A percentile compares a stretch with the other conserved stretches of the same genome.
Evolutionary conservation across 2,888 invertebrate species (phyloP).

Genomic region (Nipponacmea schrenckii): DNA sequence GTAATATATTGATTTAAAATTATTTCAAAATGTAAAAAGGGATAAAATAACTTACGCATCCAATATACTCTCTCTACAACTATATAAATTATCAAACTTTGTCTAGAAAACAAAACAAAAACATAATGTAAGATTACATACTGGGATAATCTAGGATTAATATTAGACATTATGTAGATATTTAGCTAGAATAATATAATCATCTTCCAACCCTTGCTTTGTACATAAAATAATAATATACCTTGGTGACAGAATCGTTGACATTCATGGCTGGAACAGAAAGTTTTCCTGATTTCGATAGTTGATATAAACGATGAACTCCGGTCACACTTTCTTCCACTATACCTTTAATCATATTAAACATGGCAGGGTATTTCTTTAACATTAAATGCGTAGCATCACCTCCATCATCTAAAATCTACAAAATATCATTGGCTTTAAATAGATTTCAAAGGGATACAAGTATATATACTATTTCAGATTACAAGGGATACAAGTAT

Average conservation of each 20-base stretch:
- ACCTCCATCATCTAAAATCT: slow-evolving; percentile 95
- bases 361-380: slow-evolving; percentile 92
- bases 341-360: slow-evolving; percentile 91
- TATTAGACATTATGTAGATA: neutral
- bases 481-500: too few species aligned
- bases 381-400: slow-evolving; percentile 96
- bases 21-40: too few species aligned
- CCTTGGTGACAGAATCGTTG: slow-evolving; percentile 95
- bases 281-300: slow-evolving; percentile 92
- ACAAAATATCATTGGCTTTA: slow-evolving; percentile 20
- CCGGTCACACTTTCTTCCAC: slow-evolving; percentile 98
- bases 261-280: slow-evolving; percentile 98
- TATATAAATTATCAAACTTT: slow-evolving; percentile 96
- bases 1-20: too few species aligned
- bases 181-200: neutral
- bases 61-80: slow-evolving; percentile 90
- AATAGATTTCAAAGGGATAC: neutral
- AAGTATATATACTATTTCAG: too few species aligned
- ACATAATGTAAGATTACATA: too few species aligned
- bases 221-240: too few species aligned
- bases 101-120: slow-evolving; percentile 71
- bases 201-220: too few species aligned
- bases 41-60: slow-evolving; percentile 74
- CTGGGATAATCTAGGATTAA: too few species aligned
- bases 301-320: slow-evolving; percentile 94